Evolutionary conservation across 2,113 vertebrate genomes (phyloP).

Genomic region (Carlito syrichta): DNA sequence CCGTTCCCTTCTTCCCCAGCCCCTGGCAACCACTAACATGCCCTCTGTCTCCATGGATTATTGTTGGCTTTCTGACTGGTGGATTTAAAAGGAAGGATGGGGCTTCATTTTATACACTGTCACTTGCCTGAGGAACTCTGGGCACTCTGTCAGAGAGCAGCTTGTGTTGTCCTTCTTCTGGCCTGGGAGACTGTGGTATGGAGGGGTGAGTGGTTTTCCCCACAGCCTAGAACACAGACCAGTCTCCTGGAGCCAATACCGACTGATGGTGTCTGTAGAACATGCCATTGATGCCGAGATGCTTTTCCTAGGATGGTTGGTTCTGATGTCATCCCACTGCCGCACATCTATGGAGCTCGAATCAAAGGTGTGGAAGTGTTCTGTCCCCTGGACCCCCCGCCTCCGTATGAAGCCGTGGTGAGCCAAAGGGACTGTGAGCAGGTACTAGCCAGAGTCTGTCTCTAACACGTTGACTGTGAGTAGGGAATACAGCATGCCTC

Average conservation of each 20-base stretch:
- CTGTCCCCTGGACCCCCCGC: slow-evolving; percentile 86
- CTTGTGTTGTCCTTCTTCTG: background rate
- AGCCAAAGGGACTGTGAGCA: slow-evolving; percentile 69
- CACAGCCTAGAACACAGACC: too few species aligned
- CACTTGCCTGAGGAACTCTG: background rate
- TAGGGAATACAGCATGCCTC: background rate
- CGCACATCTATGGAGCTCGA: slow-evolving; percentile 81
- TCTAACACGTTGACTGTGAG: background rate
- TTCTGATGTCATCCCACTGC: slow-evolving; percentile 84
- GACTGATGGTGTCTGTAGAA: background rate
- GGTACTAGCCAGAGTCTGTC: slow-evolving; percentile 72
- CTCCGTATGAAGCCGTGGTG: slow-evolving; percentile 85
- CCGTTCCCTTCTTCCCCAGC: fast-evolving
- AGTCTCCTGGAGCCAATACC: fast-evolving
- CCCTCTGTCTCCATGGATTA: background rate
- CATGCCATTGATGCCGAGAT: fast-evolving
- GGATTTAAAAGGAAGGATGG: background rate
- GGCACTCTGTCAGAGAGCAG: background rate
- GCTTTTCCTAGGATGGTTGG: slow-evolving; percentile 78
- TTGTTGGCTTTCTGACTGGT: background rate
- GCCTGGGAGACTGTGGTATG: too few species aligned
- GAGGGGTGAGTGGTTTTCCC: background rate
- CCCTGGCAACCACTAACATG: too few species aligned
- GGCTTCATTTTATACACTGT: background rate
- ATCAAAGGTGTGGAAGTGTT: slow-evolving; percentile 88